Evolutionary conservation across 1,140 invertebrate species (phyloP).

Genomic region (Mylabris phalerata): DNA sequence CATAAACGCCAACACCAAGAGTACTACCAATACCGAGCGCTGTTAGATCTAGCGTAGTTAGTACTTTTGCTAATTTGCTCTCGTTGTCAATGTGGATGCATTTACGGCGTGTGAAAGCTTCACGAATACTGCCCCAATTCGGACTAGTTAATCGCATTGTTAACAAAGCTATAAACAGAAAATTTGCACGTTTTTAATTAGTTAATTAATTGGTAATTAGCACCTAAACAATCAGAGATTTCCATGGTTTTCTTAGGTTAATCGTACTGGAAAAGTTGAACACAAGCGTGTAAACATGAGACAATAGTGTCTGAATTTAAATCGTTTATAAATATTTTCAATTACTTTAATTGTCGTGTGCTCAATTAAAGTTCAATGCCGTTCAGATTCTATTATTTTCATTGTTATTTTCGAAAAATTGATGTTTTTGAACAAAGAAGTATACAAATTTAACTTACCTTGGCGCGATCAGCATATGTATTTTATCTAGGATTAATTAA

Average conservation of each 20-base stretch:
- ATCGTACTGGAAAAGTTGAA: too few species aligned
- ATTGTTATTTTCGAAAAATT: too few species aligned
- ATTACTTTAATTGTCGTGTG: too few species aligned
- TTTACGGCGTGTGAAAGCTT: conserved; percentile 33
- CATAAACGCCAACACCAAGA: conserved; percentile 63
- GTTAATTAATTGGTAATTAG: not conserved
- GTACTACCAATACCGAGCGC: conserved; percentile 53
- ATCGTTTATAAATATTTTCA: too few species aligned
- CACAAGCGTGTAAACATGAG: too few species aligned
- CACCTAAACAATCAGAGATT: not conserved
- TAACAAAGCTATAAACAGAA: not conserved
- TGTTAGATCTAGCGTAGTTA: conserved; percentile 67
- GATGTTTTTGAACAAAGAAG: too few species aligned
- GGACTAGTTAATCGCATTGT: conserved; percentile 25
- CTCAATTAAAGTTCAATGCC: too few species aligned
- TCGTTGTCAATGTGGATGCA: conserved; percentile 42
- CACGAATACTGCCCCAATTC: conserved; percentile 22
- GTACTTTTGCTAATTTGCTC: conserved; percentile 57
- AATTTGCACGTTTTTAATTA: not conserved
- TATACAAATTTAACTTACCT: too few species aligned
- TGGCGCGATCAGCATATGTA: too few species aligned
- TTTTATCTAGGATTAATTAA: too few species aligned
- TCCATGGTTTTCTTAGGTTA: conserved; percentile 55
- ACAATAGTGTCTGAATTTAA: too few species aligned
- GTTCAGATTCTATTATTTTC: too few species aligned